phyloP scores from a whole-genome alignment of 2,113 vertebrate genomes.

The Silurus asotus region DNA sequence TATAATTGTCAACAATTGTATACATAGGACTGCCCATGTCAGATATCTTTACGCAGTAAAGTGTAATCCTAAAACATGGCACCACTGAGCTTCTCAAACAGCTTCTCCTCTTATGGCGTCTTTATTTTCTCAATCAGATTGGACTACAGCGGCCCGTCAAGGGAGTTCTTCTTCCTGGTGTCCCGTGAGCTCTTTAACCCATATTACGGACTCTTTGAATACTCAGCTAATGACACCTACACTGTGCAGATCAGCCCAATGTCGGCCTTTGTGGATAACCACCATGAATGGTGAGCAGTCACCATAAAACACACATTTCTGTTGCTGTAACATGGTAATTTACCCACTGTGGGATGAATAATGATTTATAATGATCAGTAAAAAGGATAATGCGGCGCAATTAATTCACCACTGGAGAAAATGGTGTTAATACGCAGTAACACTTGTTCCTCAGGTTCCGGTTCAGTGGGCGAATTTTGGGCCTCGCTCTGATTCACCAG shows the following conservation, averaged over 20 bases:
- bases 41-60: not conserved
- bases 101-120: not conserved
- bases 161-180: slow-evolving; percentile 98
- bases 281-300: slow-evolving; percentile 91
- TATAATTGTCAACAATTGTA: too few species aligned
- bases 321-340: not conserved
- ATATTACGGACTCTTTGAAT: slow-evolving; percentile 98
- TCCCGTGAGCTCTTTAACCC: slow-evolving; percentile 98
- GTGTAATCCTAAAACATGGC: too few species aligned
- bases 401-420: not conserved
- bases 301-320: not conserved
- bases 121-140: slow-evolving; percentile 71
- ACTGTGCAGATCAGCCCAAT: slow-evolving; percentile 99
- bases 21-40: not conserved
- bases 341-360: not conserved
- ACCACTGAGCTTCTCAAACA: not conserved
- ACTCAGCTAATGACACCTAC: slow-evolving; percentile 98
- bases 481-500: slow-evolving; percentile 95
- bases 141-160: slow-evolving; percentile 97
- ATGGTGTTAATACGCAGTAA: not conserved
- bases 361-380: not conserved
- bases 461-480: slow-evolving; percentile 96
- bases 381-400: not conserved
- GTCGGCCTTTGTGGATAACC: slow-evolving; percentile 99
- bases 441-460: slow-evolving; percentile 81